Evolutionary conservation across 2,113 vertebrate genomes (phyloP).

Genomic region (Gracilinanus agilis): DNA sequence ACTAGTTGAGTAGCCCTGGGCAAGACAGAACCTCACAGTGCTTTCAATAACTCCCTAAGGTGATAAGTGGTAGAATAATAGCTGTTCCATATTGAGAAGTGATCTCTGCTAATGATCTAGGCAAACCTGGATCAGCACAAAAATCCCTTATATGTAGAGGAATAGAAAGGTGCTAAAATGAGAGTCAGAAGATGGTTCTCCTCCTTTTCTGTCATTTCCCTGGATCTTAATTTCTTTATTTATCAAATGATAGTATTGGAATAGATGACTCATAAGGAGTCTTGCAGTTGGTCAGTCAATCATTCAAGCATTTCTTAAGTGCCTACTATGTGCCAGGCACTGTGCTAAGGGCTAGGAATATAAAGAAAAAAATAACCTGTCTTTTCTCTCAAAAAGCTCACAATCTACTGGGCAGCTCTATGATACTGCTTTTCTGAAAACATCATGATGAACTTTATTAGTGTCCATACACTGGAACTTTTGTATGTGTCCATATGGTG

Average conservation of each 20-base stretch:
- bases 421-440: not conserved
- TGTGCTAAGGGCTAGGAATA: not conserved
- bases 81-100: not conserved
- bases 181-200: not conserved
- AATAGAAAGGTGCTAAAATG: not conserved
- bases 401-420: not conserved
- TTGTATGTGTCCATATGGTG: not conserved
- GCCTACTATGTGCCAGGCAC: not conserved
- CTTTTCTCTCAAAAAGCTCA: not conserved
- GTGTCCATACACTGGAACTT: not conserved
- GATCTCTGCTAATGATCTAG: not conserved
- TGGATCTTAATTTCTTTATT: too few species aligned
- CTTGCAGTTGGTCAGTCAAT: too few species aligned
- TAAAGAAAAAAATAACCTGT: not conserved
- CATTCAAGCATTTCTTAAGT: too few species aligned
- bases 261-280: too few species aligned
- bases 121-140: not conserved
- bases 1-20: too few species aligned
- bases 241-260: too few species aligned
- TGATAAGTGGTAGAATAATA: not conserved
- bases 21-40: not conserved
- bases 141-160: not conserved
- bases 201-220: too few species aligned
- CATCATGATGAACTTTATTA: not conserved
- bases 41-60: not conserved